Evolutionary conservation across 2,113 vertebrate species (phyloP).

Genomic region (Sinocyclocheilus rhinocerous): DNA sequence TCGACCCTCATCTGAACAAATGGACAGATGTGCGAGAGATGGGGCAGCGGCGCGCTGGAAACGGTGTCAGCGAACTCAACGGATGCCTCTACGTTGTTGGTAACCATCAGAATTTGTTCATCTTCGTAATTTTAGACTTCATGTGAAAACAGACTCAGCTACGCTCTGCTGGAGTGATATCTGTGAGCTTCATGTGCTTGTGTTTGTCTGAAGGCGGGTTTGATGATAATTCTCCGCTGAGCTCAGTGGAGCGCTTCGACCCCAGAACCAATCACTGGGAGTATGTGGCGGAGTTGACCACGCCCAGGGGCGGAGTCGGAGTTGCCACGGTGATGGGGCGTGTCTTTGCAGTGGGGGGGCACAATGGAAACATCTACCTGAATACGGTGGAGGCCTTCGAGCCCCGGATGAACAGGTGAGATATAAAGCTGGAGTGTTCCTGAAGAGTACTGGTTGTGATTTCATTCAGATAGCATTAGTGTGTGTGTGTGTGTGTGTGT

Average conservation of each 20-base stretch:
- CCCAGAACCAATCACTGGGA: conserved; percentile 90
- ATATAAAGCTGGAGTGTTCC: not conserved
- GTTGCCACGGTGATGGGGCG: conserved; percentile 94
- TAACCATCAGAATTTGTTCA: conserved; percentile 70
- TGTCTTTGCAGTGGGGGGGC: conserved; percentile 95
- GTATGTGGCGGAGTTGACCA: conserved; percentile 91
- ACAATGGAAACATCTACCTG: conserved; percentile 95
- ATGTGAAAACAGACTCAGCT: not conserved
- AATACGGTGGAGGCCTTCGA: conserved; percentile 98
- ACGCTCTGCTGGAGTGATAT: not conserved
- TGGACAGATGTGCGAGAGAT: conserved; percentile 95
- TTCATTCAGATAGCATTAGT: not conserved
- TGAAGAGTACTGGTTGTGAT: no score
- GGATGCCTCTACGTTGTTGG: conserved; percentile 96
- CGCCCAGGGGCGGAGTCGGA: conserved; percentile 91
- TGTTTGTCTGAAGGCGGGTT: conserved; percentile 83
- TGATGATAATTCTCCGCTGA: conserved; percentile 96
- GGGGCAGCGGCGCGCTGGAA: conserved; percentile 94
- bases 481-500: not conserved
- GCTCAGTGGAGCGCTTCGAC: conserved; percentile 94
- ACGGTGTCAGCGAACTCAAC: conserved; percentile 94
- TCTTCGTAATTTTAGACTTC: not conserved
- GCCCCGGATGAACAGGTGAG: conserved; percentile 90
- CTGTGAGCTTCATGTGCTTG: not conserved
- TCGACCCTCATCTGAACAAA: conserved; percentile 95